Conservation (phyloP, 2,888 invertebrate species). For the Heliconius aoede region DNA sequence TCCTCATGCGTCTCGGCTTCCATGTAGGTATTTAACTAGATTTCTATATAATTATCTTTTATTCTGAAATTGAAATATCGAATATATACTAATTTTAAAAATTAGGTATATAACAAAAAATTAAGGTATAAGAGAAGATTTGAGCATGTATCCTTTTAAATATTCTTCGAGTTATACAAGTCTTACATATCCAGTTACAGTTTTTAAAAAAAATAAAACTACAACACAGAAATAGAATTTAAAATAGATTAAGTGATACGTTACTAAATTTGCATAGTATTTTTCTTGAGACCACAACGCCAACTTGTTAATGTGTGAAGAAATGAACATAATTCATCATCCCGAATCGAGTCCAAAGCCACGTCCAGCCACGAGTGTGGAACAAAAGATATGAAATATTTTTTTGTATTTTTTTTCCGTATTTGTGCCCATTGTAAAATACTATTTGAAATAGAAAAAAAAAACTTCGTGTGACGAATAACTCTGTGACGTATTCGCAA, state of each 20-base stretch:
- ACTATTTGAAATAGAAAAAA: constrained; percentile 5
- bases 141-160: background rate
- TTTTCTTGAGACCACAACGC: no score
- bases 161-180: background rate
- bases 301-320: no score
- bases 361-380: no score
- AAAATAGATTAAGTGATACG: background rate
- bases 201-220: background rate
- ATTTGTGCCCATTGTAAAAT: background rate
- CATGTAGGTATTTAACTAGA: background rate
- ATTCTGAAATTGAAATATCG: no score
- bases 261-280: no score
- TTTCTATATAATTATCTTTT: background rate
- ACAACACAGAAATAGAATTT: background rate
- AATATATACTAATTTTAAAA: no score
- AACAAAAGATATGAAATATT: no score
- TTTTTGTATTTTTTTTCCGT: background rate
- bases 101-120: no score
- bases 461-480: background rate
- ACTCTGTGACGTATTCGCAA: constrained; percentile 1
- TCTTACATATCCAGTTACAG: background rate
- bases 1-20: constrained; percentile 23
- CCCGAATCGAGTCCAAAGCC: no score
- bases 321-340: no score
- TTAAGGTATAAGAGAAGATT: no score